These are phyloP conservation scores for Heliocidaris erythrogramma DNA, from an alignment of 35 echinoderm and acorn worm species.

Conservation along the genomic window DNA sequence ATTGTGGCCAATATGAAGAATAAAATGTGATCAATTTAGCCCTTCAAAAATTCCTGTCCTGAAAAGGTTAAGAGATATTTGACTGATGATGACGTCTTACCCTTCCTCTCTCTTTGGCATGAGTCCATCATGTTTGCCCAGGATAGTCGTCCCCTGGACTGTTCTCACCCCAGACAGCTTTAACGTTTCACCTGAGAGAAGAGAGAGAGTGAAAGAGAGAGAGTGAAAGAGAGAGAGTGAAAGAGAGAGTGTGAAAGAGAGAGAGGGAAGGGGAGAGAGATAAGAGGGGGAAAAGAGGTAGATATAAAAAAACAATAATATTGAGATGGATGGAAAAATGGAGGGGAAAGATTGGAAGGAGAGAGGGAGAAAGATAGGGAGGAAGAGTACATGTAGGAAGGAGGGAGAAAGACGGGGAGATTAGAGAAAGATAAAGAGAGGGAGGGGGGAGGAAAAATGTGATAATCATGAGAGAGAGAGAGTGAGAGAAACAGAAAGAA, in stretches of 20 bases:
- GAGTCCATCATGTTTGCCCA: slow-evolving; percentile 37
- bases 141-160: not conserved
- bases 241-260: not conserved
- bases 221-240: not conserved
- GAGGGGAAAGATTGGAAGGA: not conserved
- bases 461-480: not conserved
- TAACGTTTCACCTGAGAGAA: slow-evolving; percentile 8
- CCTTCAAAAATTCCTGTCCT: too few species aligned
- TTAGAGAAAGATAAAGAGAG: not conserved
- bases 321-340: not conserved
- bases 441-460: not conserved
- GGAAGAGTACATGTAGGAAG: not conserved
- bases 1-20: too few species aligned
- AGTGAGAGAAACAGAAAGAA: not conserved
- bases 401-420: not conserved
- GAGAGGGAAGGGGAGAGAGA: not conserved
- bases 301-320: not conserved
- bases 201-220: not conserved
- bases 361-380: not conserved
- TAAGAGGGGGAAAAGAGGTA: not conserved
- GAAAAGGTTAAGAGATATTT: not conserved
- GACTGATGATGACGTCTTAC: not conserved
- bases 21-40: too few species aligned
- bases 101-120: slow-evolving; percentile 26
- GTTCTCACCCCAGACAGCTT: not conserved